These are phyloP conservation scores for Sarcophaga subvicina DNA, from an alignment of 2,888 invertebrate genomes.

Conservation along the genomic window DNA sequence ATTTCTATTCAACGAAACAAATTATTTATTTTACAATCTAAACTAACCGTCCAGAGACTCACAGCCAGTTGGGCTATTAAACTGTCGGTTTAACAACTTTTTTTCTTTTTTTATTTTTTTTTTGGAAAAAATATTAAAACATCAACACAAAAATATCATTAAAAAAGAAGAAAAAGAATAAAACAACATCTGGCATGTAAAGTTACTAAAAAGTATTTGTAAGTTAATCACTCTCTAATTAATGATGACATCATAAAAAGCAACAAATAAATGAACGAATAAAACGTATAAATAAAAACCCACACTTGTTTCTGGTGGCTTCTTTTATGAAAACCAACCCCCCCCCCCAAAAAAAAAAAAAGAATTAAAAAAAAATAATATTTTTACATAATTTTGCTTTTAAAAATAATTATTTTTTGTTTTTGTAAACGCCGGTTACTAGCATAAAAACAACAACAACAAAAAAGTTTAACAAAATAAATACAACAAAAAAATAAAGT, in stretches of 20 bases:
- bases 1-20: constrained; percentile 7
- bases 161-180: neutral
- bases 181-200: constrained; percentile 15
- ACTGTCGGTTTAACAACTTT: neutral
- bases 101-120: no score
- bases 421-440: neutral
- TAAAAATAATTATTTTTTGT: constrained; percentile 58
- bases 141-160: neutral
- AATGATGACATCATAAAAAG: constrained; percentile 57
- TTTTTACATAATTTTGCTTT: constrained; percentile 65
- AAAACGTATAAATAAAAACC: constrained; percentile 21
- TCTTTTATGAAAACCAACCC: neutral
- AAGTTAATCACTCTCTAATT: constrained; percentile 59
- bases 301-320: constrained; percentile 17
- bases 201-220: constrained; percentile 18
- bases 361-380: neutral
- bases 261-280: constrained; percentile 8
- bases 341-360: no score
- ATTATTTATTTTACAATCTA: neutral
- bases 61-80: neutral
- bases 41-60: neutral
- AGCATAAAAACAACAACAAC: constrained; percentile 18
- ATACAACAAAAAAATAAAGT: constrained; percentile 14
- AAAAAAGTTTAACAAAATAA: constrained; percentile 12
- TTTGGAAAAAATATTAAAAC: neutral